phyloP scores from a whole-genome alignment of 2,888 invertebrate genomes.

The Campoletis raptor region DNA sequence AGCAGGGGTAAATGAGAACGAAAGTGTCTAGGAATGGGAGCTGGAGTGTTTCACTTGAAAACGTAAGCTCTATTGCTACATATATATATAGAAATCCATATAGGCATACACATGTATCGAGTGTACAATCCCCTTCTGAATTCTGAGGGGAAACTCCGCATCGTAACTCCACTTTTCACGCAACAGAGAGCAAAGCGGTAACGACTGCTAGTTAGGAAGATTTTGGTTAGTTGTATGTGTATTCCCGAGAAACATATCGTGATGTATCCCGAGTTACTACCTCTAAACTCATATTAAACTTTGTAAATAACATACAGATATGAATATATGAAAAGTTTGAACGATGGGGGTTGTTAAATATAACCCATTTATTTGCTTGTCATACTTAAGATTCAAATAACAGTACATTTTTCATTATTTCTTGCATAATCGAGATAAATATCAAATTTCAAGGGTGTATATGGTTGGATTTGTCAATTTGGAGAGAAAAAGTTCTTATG shows the following conservation, averaged over 20 bases:
- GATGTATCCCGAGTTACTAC: neutral
- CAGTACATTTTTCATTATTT: neutral
- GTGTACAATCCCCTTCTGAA: constrained; percentile 24
- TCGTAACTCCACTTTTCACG: constrained; percentile 49
- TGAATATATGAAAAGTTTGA: neutral
- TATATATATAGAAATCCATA: neutral
- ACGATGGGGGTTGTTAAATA: neutral
- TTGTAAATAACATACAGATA: neutral
- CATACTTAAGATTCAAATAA: neutral
- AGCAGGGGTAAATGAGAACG: neutral
- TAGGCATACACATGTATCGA: neutral
- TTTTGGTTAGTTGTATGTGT: constrained; percentile 7
- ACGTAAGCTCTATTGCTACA: neutral
- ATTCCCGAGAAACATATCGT: neutral
- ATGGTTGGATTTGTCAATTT: neutral
- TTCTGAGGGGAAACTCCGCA: constrained; percentile 11
- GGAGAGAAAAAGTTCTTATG: neutral
- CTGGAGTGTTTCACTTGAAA: neutral
- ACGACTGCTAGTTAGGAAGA: constrained; percentile 38
- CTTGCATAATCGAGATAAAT: neutral
- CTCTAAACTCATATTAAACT: constrained; percentile 3
- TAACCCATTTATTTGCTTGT: neutral
- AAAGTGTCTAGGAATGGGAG: neutral
- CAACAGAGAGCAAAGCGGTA: constrained; percentile 37
- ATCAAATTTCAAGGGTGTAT: neutral